A percentile compares a stretch with the other conserved stretches of the same genome.
Evolutionary conservation across 2,797 vertebrate species (phyloP).

Genomic region (Nannoperca obscura): DNA sequence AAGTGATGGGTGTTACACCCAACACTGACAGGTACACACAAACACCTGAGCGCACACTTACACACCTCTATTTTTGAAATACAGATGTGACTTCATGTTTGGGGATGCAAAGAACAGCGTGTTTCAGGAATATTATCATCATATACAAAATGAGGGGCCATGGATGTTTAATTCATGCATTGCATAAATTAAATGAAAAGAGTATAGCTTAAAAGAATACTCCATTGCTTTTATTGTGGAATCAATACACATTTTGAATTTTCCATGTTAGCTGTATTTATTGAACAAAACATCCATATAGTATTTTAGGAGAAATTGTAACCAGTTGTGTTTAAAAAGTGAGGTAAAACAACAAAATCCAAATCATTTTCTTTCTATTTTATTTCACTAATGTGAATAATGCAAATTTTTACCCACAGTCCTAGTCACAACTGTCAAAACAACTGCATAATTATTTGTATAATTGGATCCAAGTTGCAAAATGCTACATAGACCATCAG

Average conservation of each 20-base stretch:
- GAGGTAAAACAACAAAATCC: not conserved
- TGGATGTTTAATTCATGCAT: not conserved
- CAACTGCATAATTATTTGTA: not conserved
- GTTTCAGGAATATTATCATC: no score
- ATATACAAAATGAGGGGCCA: not conserved
- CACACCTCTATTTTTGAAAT: not conserved
- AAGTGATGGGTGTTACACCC: constrained; percentile 85
- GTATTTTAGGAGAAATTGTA: no score
- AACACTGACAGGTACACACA: constrained; percentile 81
- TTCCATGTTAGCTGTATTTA: not conserved
- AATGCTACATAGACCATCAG: not conserved
- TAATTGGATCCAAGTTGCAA: not conserved
- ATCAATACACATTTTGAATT: not conserved
- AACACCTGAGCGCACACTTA: not conserved
- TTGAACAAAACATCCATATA: not conserved
- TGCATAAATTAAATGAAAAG: not conserved
- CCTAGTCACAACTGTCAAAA: not conserved
- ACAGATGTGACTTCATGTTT: not conserved
- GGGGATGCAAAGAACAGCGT: not conserved
- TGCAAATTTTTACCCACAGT: not conserved
- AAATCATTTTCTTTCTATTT: not conserved
- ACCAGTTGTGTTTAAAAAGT: not conserved
- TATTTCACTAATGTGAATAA: not conserved
- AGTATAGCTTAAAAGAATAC: no score
- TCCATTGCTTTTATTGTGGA: not conserved